phyloP scores from a whole-genome alignment of 2,113 vertebrate genomes.

The Uria aalge region DNA sequence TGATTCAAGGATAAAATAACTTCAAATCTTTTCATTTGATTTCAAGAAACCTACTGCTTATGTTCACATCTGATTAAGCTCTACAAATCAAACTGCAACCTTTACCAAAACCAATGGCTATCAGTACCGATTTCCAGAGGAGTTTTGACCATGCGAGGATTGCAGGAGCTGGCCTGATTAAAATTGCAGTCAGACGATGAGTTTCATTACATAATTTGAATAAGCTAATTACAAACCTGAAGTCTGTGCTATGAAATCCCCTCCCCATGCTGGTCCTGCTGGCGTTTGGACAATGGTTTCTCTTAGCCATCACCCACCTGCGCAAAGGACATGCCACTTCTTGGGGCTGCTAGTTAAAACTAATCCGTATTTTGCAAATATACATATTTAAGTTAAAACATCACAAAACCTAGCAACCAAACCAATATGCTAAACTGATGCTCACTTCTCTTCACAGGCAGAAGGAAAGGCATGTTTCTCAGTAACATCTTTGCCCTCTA shows the following conservation, averaged over 20 bases:
- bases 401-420: neutral
- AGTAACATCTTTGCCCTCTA: accelerated
- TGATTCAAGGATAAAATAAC: neutral
- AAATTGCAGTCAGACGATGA: neutral
- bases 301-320: neutral
- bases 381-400: neutral
- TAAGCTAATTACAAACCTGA: neutral
- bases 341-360: neutral
- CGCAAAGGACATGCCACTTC: accelerated
- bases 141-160: neutral
- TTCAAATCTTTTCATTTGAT: neutral
- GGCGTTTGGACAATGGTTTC: neutral
- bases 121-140: neutral
- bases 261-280: accelerated
- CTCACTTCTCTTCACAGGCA: neutral
- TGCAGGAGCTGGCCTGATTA: neutral
- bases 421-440: neutral
- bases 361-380: neutral
- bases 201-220: neutral
- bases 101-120: neutral
- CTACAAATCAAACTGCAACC: neutral
- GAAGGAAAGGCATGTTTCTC: neutral
- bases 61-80: neutral
- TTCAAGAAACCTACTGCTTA: neutral
- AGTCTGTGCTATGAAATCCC: neutral